phyloP scores from a whole-genome alignment of 2,888 invertebrate genomes.

The Andricus quercusramuli region DNA sequence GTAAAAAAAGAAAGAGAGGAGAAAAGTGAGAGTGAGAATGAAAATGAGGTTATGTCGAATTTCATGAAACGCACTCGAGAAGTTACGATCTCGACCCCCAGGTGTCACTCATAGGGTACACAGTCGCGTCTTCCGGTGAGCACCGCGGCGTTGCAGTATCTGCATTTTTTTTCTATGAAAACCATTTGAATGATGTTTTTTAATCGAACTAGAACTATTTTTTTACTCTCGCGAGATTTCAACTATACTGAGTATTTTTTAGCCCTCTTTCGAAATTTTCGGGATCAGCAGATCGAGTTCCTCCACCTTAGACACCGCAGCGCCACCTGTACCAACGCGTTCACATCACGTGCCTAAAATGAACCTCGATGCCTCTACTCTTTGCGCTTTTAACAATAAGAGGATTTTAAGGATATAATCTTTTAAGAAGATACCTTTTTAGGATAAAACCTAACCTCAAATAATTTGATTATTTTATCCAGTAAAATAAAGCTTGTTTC shows the following conservation, averaged over 20 bases:
- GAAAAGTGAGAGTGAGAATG: conserved; percentile 7
- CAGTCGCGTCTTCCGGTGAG: conserved; percentile 7
- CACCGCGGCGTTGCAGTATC: not conserved
- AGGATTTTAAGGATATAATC: conserved; percentile 4
- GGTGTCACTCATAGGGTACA: conserved; percentile 24
- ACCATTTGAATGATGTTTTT: not conserved
- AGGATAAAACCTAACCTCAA: not conserved
- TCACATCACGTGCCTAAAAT: conserved; percentile 63
- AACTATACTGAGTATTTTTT: not conserved
- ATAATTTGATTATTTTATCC: not conserved
- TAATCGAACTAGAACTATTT: not conserved
- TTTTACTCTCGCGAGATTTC: not conserved
- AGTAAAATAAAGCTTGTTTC: not conserved
- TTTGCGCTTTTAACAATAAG: conserved; percentile 22
- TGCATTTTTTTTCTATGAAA: not conserved
- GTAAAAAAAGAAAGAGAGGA: conserved; percentile 23
- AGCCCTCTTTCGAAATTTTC: not conserved
- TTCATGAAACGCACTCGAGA: conserved; percentile 12
- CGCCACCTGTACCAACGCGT: conserved; percentile 17
- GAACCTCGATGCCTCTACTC: conserved; percentile 60
- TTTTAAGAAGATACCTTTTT: not conserved
- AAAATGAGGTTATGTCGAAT: conserved; percentile 4
- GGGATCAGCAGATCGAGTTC: not conserved
- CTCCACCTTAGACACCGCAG: not conserved
- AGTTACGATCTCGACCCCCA: not conserved